Evolutionary conservation across 2,797 vertebrate genomes (phyloP), one percentile per base, ranked within the genome.

Genomic region (Enteromius argenteus): DNA sequence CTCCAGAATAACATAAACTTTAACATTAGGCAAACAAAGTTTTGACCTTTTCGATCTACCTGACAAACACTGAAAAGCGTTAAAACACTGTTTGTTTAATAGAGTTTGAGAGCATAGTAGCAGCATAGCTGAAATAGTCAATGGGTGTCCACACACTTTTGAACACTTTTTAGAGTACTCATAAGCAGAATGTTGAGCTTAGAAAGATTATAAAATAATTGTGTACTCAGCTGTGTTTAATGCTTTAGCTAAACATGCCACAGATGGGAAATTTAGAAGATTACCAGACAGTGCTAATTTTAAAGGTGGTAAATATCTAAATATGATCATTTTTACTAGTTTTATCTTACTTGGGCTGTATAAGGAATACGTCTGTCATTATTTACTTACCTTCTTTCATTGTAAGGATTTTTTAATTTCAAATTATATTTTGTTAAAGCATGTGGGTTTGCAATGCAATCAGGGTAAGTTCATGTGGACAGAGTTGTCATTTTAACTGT

Each of bases 261-360:
- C 81, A 83, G 73, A 83, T 76, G 60, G 62, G 35, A 56, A 21
- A n/a, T 32, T 76, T 68, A 68, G 23, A 76, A 42, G 35, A 83
- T 76, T 68, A 58, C n/a, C 53, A 27, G 19, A 51, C 30, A 4
- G 23, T 42, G 58, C 71, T 74, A 37, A 27, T 51, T 72, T 39
- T 71, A 4, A 62, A 69, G 4, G 8, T 11, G 35, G 49, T 19
- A 71, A 75, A 75, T 74, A 30, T n/a, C 11, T 19, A 49, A 72
- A 49, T 72, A 49, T 17, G 8, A 64, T 32, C 1, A 21, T 51
- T 73, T 73, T 64, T 64, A 32, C 44, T 27, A 30, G 15, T 8
- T 46, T 46, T 46, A 62, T 77, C 11, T 51, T 51, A 11, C 1
- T 15, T 37, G 17, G 35, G 13, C 35, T 32, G 4, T 21, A 44